A percentile compares a stretch with the other conserved stretches of the same genome.
phyloP scores from a whole-genome alignment of 2,113 vertebrate species.

The Ovis canadensis region DNA sequence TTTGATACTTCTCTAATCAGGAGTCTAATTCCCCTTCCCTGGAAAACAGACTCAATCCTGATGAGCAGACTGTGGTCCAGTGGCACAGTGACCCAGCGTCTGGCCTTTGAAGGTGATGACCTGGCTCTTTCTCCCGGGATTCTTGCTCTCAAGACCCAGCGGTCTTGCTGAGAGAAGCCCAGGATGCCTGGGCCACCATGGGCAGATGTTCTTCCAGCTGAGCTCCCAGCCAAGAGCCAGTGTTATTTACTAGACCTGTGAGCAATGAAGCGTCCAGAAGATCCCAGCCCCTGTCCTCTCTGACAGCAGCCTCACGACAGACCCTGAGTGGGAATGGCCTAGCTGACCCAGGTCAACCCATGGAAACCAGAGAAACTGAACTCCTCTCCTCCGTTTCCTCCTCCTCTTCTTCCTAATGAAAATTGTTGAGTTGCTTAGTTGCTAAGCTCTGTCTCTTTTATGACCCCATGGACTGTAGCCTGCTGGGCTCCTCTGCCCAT shows the following conservation, averaged over 20 bases:
- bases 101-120: not conserved
- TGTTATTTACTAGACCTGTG: not conserved
- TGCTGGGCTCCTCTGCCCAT: rapidly evolving
- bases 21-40: not conserved
- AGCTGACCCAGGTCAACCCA: not conserved
- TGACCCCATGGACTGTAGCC: not conserved
- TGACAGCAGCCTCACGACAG: not conserved
- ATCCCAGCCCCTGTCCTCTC: not conserved
- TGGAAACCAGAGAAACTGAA: not conserved
- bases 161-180: not conserved
- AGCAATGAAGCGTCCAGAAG: not conserved
- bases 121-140: not conserved
- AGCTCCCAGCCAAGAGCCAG: not conserved
- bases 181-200: not conserved
- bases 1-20: not conserved
- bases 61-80: not conserved
- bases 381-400: rapidly evolving
- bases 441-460: not conserved
- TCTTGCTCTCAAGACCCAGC: not conserved
- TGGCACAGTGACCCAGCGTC: not conserved
- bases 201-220: not conserved
- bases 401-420: not conserved
- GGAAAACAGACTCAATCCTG: not conserved
- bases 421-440: not conserved
- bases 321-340: rapidly evolving